Percentiles rank a stretch among this genome's conserved stretches.
These are phyloP conservation scores for Danaus chrysippus DNA, from an alignment of 2,888 invertebrate species.

Conservation along the genomic window DNA sequence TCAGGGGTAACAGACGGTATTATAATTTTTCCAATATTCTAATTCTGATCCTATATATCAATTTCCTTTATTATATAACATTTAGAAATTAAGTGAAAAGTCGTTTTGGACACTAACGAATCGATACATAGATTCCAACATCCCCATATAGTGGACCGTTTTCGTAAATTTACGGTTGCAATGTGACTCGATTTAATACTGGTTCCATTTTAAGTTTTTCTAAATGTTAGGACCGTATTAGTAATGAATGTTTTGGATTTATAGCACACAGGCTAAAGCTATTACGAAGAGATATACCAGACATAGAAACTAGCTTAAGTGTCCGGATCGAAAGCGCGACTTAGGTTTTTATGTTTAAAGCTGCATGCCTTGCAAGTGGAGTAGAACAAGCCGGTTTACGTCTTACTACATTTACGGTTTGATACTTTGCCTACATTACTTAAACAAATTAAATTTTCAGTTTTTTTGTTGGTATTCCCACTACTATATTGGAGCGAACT, in stretches of 20 bases:
- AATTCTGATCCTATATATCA: background rate
- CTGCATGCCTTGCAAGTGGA: conserved; percentile 46
- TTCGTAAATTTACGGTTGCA: conserved; percentile 5
- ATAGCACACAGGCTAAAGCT: background rate
- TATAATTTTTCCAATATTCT: conserved; percentile 30
- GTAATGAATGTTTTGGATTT: too few species aligned
- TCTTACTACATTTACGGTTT: conserved; percentile 21
- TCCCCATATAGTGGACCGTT: conserved; percentile 1
- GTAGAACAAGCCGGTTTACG: conserved; percentile 35
- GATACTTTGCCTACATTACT: conserved; percentile 1
- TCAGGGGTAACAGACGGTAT: conserved; percentile 30
- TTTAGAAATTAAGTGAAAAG: background rate
- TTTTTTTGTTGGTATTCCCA: background rate
- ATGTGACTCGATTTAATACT: background rate
- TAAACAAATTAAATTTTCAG: background rate
- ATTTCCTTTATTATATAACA: too few species aligned
- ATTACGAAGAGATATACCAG: conserved; percentile 47
- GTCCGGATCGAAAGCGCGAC: conserved; percentile 72
- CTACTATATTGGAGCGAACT: too few species aligned
- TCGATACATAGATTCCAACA: background rate
- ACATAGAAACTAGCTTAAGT: conserved; percentile 61
- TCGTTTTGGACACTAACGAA: background rate
- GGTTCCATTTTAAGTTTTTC: background rate
- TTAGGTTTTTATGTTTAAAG: conserved; percentile 54
- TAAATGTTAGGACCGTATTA: too few species aligned